Conservation (phyloP, 2,113 vertebrate species). For the Argyrosomus japonicus region DNA sequence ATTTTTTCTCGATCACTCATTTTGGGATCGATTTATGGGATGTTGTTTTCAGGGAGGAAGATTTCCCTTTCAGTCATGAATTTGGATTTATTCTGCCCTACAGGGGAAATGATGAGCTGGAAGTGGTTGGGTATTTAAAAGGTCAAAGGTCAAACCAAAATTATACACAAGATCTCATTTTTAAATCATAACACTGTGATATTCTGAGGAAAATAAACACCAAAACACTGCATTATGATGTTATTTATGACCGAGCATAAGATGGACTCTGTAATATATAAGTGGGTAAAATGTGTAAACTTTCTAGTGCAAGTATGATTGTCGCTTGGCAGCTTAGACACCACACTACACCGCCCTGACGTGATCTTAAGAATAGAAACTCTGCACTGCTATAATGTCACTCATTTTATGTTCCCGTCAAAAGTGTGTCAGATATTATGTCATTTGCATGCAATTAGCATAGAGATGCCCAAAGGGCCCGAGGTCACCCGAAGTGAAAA, state of each 20-base stretch:
- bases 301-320: neutral
- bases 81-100: conserved; percentile 6
- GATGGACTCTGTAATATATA: neutral
- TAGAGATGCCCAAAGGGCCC: conserved; percentile 75
- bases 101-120: neutral
- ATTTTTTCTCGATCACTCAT: neutral
- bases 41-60: conserved; percentile 11
- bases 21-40: conserved; percentile 4
- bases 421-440: conserved; percentile 80
- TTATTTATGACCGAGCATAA: neutral
- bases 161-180: neutral
- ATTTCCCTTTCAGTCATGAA: conserved; percentile 19
- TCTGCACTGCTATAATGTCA: conserved; percentile 17
- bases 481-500: conserved; percentile 43
- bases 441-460: conserved; percentile 85
- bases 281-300: neutral
- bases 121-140: neutral
- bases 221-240: neutral
- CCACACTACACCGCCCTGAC: neutral
- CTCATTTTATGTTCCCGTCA: conserved; percentile 40
- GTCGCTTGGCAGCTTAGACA: neutral
- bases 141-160: conserved; percentile 11
- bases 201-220: neutral
- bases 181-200: too few species aligned
- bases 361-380: neutral